Percentiles rank a stretch among this genome's conserved stretches.
These are phyloP conservation scores for Chunga burmeisteri DNA, from an alignment of 2,113 vertebrate species.

Conservation along the genomic window DNA sequence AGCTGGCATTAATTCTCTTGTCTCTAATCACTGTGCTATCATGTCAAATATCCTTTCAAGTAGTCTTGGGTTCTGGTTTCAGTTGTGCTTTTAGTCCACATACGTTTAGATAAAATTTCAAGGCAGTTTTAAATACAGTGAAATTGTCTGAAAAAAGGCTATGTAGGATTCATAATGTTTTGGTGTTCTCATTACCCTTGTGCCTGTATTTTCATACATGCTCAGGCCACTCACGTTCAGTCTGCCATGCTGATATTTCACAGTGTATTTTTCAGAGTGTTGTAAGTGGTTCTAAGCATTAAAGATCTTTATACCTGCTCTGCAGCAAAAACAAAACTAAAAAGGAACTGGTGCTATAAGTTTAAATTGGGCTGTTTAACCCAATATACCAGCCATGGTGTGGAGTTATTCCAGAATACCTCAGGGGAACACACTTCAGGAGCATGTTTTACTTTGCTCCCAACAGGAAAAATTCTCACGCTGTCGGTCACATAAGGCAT, in stretches of 20 bases:
- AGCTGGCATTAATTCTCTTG: neutral
- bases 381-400: neutral
- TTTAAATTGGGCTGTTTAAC: slow-evolving; percentile 36
- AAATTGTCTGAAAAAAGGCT: neutral
- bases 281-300: slow-evolving; percentile 70
- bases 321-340: slow-evolving; percentile 18
- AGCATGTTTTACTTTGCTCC: slow-evolving; percentile 16
- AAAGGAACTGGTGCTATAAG: neutral
- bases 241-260: neutral
- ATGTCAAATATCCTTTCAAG: neutral
- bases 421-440: neutral
- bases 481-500: neutral
- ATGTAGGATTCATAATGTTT: neutral
- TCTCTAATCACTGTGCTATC: neutral
- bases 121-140: neutral
- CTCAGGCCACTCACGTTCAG: neutral
- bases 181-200: neutral
- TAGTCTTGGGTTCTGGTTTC: neutral
- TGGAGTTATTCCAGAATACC: slow-evolving; percentile 40
- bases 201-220: neutral
- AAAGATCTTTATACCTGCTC: slow-evolving; percentile 8
- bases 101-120: neutral
- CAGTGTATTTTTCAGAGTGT: neutral
- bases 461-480: slow-evolving; percentile 19
- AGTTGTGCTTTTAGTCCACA: neutral